Conservation (phyloP, 2,113 vertebrate species). For the Andinoacara biseriatus region DNA sequence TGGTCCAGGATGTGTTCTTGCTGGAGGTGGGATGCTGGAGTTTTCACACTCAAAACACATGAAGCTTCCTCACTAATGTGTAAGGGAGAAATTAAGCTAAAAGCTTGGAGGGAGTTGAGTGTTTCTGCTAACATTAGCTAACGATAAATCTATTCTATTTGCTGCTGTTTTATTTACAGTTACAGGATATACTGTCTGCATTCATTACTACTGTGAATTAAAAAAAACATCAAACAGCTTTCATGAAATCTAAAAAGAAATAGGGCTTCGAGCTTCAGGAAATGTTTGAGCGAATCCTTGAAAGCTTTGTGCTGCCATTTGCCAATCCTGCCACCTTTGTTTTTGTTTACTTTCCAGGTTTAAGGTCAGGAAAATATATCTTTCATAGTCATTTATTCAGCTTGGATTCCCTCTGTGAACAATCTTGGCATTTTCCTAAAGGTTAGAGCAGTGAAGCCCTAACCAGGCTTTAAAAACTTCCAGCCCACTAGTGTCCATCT, state of each 20-base stretch:
- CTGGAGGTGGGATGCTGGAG: not conserved
- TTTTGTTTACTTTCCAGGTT: constrained; percentile 21
- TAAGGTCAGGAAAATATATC: constrained; percentile 18
- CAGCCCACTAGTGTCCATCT: constrained; percentile 28
- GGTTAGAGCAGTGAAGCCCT: constrained; percentile 35
- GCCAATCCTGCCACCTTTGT: not conserved
- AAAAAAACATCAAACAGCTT: not conserved
- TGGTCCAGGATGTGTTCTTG: not conserved
- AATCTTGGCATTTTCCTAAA: constrained; percentile 57
- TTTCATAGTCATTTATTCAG: constrained; percentile 32
- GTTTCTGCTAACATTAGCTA: not conserved
- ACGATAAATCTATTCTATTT: not conserved
- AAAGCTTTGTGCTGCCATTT: not conserved
- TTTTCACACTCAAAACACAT: not conserved
- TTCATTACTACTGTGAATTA: not conserved
- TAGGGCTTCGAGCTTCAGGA: not conserved
- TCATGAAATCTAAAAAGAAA: not conserved
- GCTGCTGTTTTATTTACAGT: not conserved
- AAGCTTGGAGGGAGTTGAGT: not conserved
- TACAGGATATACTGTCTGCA: accelerated
- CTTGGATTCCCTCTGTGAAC: constrained; percentile 35
- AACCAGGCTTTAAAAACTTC: constrained; percentile 29
- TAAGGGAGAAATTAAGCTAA: not conserved
- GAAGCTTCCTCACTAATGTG: not conserved
- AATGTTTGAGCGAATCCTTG: not conserved